Evolutionary conservation across 1,140 invertebrate genomes (phyloP), one percentile per base, ranked within the genome.

Genomic region (Homarus americanus): DNA sequence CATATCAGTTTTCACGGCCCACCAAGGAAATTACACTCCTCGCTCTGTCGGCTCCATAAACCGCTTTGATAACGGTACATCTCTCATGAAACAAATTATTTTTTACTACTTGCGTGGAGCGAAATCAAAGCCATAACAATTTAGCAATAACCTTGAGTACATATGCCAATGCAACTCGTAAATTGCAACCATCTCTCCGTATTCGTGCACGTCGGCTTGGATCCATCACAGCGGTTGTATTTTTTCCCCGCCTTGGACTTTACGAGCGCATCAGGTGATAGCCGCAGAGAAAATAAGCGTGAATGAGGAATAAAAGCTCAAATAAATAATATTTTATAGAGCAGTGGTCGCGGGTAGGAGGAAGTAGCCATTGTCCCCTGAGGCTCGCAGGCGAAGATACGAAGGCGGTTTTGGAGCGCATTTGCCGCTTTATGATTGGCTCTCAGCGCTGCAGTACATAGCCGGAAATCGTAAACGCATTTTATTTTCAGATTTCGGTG

Each of bases 301-400:
- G 84, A 87, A 87, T 87, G 84, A 78, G 73, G 73, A 79, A 79
- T 79, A 80, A 80, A 79, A 79, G 36, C 75, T 66, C 75, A 79
- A 87, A 87, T 87, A 79, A 87, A 87, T 79, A 87, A 87, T 80
- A 79, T 80, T 87, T 87, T 87, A 87, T 87, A 87, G 85, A 66
- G 73, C 85, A 75, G 85, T 49, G 53, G 85, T 49, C n/a, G 44
- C 49, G 53, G 53, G 24, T 24, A 49, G 41, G 85, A 87, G 85
- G 85, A 87, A 87, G 76, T 87, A 66, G 85, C 85, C 75, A 87
- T 87, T 80, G 85, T 87, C 75, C 85, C 75, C 38, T 34, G 73
- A 36, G 85, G 53, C 44, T 78, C 85, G 53, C 73, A n/a, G 58
- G 34, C 49, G 73, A 66, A 53, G 75, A 87, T 80, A 63, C 58